A percentile compares a stretch with the other conserved stretches of the same genome.
Conservation (phyloP, 2,888 invertebrate species). For the Tiliacea citrago region DNA sequence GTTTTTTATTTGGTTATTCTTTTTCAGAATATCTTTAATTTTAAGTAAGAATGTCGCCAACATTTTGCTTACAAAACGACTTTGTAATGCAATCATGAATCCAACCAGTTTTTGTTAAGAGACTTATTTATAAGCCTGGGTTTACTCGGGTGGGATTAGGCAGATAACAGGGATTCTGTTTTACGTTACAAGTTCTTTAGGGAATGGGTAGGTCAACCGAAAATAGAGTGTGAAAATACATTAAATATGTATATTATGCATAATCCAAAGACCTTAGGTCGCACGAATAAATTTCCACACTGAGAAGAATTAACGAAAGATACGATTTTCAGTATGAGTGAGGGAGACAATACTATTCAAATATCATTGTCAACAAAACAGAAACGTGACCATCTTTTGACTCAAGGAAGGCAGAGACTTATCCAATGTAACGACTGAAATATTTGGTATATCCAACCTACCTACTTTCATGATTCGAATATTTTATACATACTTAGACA, state of each 20-base stretch:
- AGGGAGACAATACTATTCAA: neutral
- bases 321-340: neutral
- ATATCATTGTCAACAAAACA: neutral
- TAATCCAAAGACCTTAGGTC: neutral
- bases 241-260: neutral
- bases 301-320: neutral
- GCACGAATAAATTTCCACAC: neutral
- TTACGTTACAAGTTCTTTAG: slow-evolving; percentile 24
- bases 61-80: neutral
- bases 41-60: neutral
- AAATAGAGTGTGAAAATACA: neutral
- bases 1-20: neutral
- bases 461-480: neutral
- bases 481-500: neutral
- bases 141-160: slow-evolving; percentile 22
- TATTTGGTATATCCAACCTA: neutral
- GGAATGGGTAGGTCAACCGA: no score
- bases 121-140: slow-evolving; percentile 29
- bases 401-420: neutral
- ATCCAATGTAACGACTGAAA: neutral
- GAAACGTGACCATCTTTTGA: neutral
- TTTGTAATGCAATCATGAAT: slow-evolving; percentile 5
- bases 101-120: slow-evolving; percentile 18
- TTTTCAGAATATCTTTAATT: neutral
- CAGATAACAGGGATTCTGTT: slow-evolving; percentile 26